Evolutionary conservation across 1,140 invertebrate genomes (phyloP).

Genomic region (Ostrea denselamellosa): DNA sequence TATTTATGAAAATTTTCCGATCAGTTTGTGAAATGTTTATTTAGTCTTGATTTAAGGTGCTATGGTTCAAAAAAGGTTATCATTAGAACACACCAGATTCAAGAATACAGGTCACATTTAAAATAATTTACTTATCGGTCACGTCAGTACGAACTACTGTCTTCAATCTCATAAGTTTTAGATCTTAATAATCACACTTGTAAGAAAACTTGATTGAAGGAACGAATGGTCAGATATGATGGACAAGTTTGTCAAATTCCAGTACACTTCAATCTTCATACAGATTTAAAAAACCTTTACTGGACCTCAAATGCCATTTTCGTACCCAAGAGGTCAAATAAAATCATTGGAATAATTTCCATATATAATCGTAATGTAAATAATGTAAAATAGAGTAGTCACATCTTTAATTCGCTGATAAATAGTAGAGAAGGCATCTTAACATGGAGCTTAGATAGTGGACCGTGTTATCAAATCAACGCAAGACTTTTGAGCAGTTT

Average conservation of each 20-base stretch:
- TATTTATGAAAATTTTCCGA: too few species aligned
- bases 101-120: too few species aligned
- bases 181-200: neutral
- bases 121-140: too few species aligned
- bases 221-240: neutral
- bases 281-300: neutral
- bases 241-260: neutral
- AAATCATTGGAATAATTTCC: neutral
- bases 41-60: too few species aligned
- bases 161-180: neutral
- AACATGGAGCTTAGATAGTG: neutral
- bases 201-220: neutral
- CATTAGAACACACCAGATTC: too few species aligned
- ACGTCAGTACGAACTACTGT: neutral
- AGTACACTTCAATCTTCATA: neutral
- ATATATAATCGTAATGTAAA: constrained; percentile 22
- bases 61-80: too few species aligned
- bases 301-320: neutral
- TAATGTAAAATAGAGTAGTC: constrained; percentile 1
- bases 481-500: constrained; percentile 7
- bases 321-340: neutral
- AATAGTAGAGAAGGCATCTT: constrained; percentile 24
- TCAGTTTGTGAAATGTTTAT: too few species aligned
- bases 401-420: constrained; percentile 1
- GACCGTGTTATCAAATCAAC: neutral